Conservation (phyloP, 2,888 invertebrate species). For the Erebia ligea region DNA sequence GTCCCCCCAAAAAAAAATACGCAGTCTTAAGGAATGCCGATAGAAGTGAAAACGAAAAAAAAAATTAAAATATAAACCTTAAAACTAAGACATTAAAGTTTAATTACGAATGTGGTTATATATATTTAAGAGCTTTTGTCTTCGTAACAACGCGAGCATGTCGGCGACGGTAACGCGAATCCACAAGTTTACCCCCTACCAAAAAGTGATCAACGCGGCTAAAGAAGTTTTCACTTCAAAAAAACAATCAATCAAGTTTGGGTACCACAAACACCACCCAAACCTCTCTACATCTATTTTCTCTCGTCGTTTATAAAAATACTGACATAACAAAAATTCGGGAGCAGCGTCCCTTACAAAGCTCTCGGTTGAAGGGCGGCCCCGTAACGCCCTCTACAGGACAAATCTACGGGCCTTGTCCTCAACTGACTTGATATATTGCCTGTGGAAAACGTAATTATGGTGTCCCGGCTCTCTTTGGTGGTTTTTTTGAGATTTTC, state of each 20-base stretch:
- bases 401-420: constrained; percentile 48
- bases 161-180: no score
- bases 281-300: constrained; percentile 10
- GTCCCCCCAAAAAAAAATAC: no score
- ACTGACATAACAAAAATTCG: constrained; percentile 38
- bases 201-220: no score
- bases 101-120: no score
- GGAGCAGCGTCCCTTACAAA: constrained; percentile 33
- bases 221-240: no score
- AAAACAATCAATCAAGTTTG: background rate
- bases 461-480: constrained; percentile 27
- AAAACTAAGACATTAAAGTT: no score
- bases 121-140: no score
- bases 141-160: no score
- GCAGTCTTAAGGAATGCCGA: no score
- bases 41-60: no score
- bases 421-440: constrained; percentile 37
- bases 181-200: no score
- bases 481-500: constrained; percentile 3
- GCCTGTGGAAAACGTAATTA: constrained; percentile 38
- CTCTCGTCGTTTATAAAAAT: constrained; percentile 48
- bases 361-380: constrained; percentile 53
- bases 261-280: background rate
- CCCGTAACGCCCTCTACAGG: constrained; percentile 56
- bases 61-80: no score